Percentiles rank a stretch among this genome's conserved stretches.
Evolutionary conservation across 2,888 invertebrate genomes (phyloP).

Genomic region (Lapara coniferarum): DNA sequence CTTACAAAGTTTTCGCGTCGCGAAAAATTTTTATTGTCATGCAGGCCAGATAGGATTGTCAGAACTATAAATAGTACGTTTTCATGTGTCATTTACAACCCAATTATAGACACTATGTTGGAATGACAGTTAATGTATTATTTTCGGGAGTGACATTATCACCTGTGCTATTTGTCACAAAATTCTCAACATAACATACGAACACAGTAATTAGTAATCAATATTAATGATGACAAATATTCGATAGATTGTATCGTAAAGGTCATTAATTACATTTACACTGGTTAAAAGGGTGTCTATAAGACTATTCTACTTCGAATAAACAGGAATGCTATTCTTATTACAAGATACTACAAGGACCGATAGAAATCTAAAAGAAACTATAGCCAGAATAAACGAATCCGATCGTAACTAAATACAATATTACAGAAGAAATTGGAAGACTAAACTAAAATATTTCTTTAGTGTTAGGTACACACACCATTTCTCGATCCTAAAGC

Average conservation of each 20-base stretch:
- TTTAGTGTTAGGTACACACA: slow-evolving; percentile 49
- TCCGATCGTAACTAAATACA: slow-evolving; percentile 5
- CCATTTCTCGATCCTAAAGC: slow-evolving; percentile 66
- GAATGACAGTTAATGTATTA: too few species aligned
- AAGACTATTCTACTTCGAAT: slow-evolving; percentile 12
- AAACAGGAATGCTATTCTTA: slow-evolving; percentile 5
- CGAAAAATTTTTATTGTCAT: too few species aligned
- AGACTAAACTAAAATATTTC: background rate
- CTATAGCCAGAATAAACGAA: slow-evolving; percentile 4
- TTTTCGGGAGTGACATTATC: too few species aligned
- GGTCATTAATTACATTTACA: slow-evolving; percentile 1
- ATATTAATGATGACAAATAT: background rate
- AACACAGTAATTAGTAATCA: background rate
- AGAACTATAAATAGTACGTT: too few species aligned
- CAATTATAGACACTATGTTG: too few species aligned
- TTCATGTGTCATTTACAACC: too few species aligned
- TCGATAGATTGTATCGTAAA: background rate
- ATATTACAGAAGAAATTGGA: slow-evolving; percentile 19
- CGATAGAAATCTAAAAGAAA: slow-evolving; percentile 11
- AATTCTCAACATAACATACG: too few species aligned
- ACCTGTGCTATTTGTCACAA: too few species aligned
- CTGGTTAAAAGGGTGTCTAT: background rate
- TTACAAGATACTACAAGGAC: slow-evolving; percentile 5
- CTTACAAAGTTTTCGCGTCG: too few species aligned
- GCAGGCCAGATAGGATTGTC: too few species aligned